phyloP scores from a whole-genome alignment of 2,888 invertebrate species.

The Lasioglossum lativentre region DNA sequence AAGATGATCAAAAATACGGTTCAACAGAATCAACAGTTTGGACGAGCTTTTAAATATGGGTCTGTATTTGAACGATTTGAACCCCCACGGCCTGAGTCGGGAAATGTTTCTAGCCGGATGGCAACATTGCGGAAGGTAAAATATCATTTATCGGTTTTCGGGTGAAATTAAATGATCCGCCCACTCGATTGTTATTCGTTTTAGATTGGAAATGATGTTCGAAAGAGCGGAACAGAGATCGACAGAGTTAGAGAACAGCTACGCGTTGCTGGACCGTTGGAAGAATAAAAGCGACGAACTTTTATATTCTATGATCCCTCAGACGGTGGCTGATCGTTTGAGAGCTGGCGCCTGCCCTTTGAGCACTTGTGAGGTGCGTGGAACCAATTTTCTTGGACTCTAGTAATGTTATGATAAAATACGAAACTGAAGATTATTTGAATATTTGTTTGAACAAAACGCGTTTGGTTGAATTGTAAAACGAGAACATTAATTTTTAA shows the following conservation, averaged over 20 bases:
- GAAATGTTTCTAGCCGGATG: slow-evolving; percentile 94
- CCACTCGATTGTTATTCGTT: no score
- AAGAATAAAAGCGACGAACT: slow-evolving; percentile 94
- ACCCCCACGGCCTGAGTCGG: slow-evolving; percentile 93
- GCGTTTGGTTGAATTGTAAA: no score
- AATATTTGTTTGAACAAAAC: no score
- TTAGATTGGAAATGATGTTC: slow-evolving; percentile 91
- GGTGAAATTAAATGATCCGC: not conserved
- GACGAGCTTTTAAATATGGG: slow-evolving; percentile 93
- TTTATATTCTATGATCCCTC: slow-evolving; percentile 96
- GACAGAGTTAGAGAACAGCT: slow-evolving; percentile 91
- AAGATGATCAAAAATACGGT: not conserved
- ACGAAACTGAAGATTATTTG: no score
- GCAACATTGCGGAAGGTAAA: slow-evolving; percentile 91
- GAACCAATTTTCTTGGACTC: not conserved
- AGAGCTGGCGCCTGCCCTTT: slow-evolving; percentile 91
- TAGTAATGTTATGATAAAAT: no score
- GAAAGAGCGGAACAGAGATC: slow-evolving; percentile 93
- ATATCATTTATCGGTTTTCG: slow-evolving; percentile 13
- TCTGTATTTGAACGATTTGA: slow-evolving; percentile 92
- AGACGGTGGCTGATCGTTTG: slow-evolving; percentile 92
- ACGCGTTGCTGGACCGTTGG: slow-evolving; percentile 92
- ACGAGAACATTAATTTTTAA: no score
- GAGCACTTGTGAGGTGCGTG: slow-evolving; percentile 91
- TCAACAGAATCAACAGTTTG: slow-evolving; percentile 90